Conservation (phyloP, 2,113 vertebrate species). For the Bos indicus region DNA sequence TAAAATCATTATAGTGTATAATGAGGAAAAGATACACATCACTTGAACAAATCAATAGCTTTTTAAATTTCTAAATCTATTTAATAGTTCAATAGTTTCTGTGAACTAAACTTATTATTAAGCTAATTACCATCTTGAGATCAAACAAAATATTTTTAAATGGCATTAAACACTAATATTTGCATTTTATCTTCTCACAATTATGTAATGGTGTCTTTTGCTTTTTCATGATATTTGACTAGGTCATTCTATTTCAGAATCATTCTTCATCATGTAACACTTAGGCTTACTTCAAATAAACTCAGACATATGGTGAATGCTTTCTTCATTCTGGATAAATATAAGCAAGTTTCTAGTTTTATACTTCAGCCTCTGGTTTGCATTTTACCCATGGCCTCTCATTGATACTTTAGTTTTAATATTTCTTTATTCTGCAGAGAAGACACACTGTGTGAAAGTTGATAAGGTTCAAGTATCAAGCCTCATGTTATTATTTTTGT, state of each 20-base stretch:
- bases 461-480: background rate
- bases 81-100: constrained; percentile 58
- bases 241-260: background rate
- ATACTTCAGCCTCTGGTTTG: background rate
- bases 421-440: background rate
- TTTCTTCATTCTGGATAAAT: background rate
- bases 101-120: constrained; percentile 38
- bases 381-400: background rate
- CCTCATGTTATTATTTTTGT: background rate
- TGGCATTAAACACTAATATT: background rate
- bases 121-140: constrained; percentile 42
- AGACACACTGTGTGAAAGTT: background rate
- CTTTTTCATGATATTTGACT: background rate
- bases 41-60: constrained; percentile 56
- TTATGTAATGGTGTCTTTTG: background rate
- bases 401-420: background rate
- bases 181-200: background rate
- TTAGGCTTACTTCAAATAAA: background rate
- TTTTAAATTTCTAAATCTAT: constrained; percentile 54
- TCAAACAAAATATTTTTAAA: constrained; percentile 25
- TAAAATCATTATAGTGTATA: constrained; percentile 49
- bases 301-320: background rate
- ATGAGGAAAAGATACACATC: constrained; percentile 47
- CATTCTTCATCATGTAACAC: background rate
- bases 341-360: background rate